Evolutionary conservation across 2,888 invertebrate species (phyloP).

Genomic region (Papilio elwesi): DNA sequence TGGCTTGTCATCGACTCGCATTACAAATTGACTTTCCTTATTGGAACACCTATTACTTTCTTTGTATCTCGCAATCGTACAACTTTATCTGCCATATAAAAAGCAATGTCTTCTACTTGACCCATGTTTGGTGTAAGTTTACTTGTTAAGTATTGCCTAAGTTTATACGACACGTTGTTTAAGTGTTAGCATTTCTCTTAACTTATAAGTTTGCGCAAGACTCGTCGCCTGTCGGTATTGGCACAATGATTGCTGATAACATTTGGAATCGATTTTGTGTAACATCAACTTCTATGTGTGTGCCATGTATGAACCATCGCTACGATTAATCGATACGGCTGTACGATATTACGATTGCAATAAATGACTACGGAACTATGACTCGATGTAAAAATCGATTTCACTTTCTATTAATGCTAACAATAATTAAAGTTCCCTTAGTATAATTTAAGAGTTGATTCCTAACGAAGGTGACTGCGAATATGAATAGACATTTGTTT

Average conservation of each 20-base stretch:
- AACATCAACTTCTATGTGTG: neutral
- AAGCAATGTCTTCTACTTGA: conserved; percentile 48
- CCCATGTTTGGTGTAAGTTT: conserved; percentile 68
- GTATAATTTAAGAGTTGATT: conserved; percentile 52
- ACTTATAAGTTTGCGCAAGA: conserved; percentile 71
- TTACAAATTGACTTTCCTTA: conserved; percentile 16
- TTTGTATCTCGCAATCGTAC: conserved; percentile 22
- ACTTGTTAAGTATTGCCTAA: conserved; percentile 81
- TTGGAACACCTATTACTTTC: conserved; percentile 18
- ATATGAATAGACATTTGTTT: conserved; percentile 61
- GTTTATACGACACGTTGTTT: conserved; percentile 77
- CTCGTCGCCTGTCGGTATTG: conserved; percentile 44
- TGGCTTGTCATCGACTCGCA: neutral
- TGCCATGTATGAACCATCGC: neutral
- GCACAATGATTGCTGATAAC: conserved; percentile 19
- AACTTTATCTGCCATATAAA: conserved; percentile 36
- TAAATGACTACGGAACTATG: neutral
- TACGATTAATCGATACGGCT: conserved; percentile 2
- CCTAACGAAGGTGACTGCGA: conserved; percentile 53
- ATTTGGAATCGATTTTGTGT: conserved; percentile 28
- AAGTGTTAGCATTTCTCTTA: conserved; percentile 79
- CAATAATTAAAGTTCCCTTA: conserved; percentile 59
- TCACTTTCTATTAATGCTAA: conserved; percentile 38
- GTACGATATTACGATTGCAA: conserved; percentile 7
- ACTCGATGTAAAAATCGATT: conserved; percentile 35